Evolutionary conservation across 2,113 vertebrate species (phyloP), one percentile per base, ranked within the genome.

Genomic region (zebrafish (Danio rerio)): DNA sequence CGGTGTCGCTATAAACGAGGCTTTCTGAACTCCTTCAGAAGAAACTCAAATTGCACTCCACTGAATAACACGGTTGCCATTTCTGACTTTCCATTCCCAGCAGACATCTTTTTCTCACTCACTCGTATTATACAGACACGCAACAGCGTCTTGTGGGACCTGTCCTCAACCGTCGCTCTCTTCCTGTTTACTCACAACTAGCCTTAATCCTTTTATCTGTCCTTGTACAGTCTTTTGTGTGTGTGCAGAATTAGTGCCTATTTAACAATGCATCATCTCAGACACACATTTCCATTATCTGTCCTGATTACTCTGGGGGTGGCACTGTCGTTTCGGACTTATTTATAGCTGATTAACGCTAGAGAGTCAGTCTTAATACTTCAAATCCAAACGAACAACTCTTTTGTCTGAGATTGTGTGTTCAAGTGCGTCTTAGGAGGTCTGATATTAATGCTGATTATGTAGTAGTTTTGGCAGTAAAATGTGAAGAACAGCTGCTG

Each of bases 121-220:
- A 18, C 73, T 16, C 66, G 4, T 31, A 31, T 31, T 53, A 69
- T 50, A 40, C 70, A 50, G 47, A 40, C 70, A 42, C 20, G n/a
- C 59, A 56, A 16, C 12, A 31, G 1, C 6, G 31, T 74, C 76
- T 53, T 21, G 9, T 74, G 69, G 78, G 74, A 79, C 69, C 49
- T 65, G 52, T 71, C 63, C 71, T 71, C 69, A 81, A 20, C 55
- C 42, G 21, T 53, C 40, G 1, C 20, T 15, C 21, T 13, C 52
- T 73, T 43, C 69, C 58, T 76, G 70, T 84, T 86, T 84, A 80
- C 59, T 72, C 71, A 68, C 56, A 72, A 81, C 62, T 80, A 52
- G 18, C 53, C 78, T 82, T 86, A 86, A 88, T 82, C 76, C 80
- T 68, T 62, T 86, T 81, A 88, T 83, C 77, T 40, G n/a, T 74